Base-by-base conservation (phyloP, 1,140 invertebrate species). In the Archivesica marissinica region DNA sequence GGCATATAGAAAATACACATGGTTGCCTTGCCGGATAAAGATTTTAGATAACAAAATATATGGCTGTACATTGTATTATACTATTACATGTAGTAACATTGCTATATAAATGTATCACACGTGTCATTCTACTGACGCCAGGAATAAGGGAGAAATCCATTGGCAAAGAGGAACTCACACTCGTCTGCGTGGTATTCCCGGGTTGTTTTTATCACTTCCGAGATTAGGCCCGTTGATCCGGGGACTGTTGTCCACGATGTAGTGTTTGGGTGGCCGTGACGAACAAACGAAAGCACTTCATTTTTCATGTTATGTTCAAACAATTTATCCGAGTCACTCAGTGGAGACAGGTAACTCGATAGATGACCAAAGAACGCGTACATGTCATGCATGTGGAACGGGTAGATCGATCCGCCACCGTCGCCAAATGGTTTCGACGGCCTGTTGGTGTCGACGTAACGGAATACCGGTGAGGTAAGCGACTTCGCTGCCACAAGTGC, bases 271-370 rank as follows among this genome's bases (percentile, higher is more conserved):
- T 61, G 75, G 13, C 54, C 75, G 41, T 35, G 33, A 28, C 50
- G 54, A 13, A 77, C 75, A 39, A 77, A 77, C n/a, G 75, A 77
- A 17, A 77, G 23, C 52, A 77, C 75, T 44, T 77, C 75, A 38
- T 56, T 59, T 61, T 41, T 77, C 54, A 77, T 56, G 15, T 77
- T 77, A 20, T 61, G 9, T 56, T 77, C 15, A 56, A 77, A 77
- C n/a, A 38, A 35, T n/a, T 41, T 61, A 41, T 77, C 75, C 0
- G 75, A 77, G 9, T 28, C 33, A 28, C 52, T 39, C 28, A 77
- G 54, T 2, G 33, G 75, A 23, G 20, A 30, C 33, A 68, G 25
- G 17, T 20, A 50, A 7, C 39, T 33, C 28, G 11, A 25, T 7
- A 80, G 23, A 7, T 35, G 23, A 23, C 77, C 61, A 39, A 77